Evolutionary conservation across 1,140 invertebrate genomes (phyloP).

Genomic region (Microplitis demolitor): DNA sequence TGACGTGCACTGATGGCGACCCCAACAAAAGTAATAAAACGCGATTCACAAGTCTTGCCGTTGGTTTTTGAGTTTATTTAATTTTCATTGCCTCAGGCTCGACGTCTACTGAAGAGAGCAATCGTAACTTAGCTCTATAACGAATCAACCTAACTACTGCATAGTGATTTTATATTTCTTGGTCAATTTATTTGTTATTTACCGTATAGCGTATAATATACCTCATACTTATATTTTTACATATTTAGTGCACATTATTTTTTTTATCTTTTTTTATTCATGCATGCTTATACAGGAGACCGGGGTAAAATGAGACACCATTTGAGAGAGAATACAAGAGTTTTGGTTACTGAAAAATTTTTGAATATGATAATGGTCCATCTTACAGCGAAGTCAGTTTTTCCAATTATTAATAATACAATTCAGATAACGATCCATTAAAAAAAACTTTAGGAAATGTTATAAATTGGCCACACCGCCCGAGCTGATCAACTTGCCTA

Average conservation of each 20-base stretch:
- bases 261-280: neutral
- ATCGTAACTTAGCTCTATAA: constrained; percentile 2
- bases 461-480: too few relatives aligned
- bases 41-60: neutral
- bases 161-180: constrained; percentile 9
- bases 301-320: too few relatives aligned
- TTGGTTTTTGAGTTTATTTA: constrained; percentile 13
- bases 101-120: neutral
- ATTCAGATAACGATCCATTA: too few relatives aligned
- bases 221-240: neutral
- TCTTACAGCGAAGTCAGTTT: too few relatives aligned
- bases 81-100: constrained; percentile 15
- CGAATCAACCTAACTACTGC: constrained; percentile 16
- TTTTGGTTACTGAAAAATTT: too few relatives aligned
- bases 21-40: constrained; percentile 15
- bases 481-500: too few relatives aligned
- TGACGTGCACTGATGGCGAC: constrained; percentile 12
- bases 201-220: neutral
- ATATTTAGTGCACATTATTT: too few relatives aligned
- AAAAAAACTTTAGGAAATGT: too few relatives aligned
- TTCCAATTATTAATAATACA: too few relatives aligned
- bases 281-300: neutral
- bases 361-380: too few relatives aligned
- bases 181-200: neutral
- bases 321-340: too few relatives aligned